These are phyloP conservation scores for Myotis brandtii DNA, from an alignment of 2,113 vertebrate genomes.

Conservation along the genomic window DNA sequence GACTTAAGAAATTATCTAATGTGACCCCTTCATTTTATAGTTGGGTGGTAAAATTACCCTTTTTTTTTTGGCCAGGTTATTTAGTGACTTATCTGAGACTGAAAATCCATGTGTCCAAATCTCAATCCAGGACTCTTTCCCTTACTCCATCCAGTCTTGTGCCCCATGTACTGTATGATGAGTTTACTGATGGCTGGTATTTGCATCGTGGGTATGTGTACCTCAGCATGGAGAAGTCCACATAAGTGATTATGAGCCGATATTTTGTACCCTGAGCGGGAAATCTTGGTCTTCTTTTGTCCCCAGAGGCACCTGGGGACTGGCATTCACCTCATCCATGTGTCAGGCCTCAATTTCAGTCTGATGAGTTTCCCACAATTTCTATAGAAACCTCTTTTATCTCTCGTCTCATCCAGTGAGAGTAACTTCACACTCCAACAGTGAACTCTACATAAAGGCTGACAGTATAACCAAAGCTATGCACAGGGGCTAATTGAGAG, in stretches of 20 bases:
- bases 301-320: not conserved
- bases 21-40: slow-evolving; percentile 16
- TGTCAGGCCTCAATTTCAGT: not conserved
- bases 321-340: not conserved
- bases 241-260: not conserved
- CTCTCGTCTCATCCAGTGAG: not conserved
- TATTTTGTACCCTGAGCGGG: not conserved
- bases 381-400: not conserved
- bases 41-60: not conserved
- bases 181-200: not conserved
- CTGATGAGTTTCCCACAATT: not conserved
- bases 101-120: not conserved
- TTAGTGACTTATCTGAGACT: not conserved
- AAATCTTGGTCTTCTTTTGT: not conserved
- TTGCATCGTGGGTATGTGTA: not conserved
- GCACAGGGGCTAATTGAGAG: slow-evolving; percentile 20
- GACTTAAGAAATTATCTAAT: slow-evolving; percentile 38
- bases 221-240: not conserved
- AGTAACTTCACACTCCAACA: not conserved
- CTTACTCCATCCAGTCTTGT: not conserved
- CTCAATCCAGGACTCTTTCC: not conserved
- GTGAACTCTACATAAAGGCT: slow-evolving; percentile 4
- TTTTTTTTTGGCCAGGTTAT: not conserved
- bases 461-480: not conserved
- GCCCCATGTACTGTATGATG: not conserved